phyloP scores from a whole-genome alignment of 2,113 vertebrate species.

The Suricata suricatta region DNA sequence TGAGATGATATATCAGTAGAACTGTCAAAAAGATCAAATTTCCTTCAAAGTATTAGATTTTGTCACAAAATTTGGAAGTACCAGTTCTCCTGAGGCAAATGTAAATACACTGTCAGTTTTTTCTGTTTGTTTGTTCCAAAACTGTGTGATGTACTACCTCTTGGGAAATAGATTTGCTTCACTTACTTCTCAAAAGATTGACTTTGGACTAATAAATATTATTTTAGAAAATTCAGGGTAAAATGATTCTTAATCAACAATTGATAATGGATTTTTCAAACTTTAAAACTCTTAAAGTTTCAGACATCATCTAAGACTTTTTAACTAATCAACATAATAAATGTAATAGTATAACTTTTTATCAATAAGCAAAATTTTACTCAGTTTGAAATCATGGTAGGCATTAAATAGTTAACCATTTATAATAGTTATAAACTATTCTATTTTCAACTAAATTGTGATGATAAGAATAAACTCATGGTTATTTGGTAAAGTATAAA shows the following conservation, averaged over 20 bases:
- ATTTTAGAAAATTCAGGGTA: neutral
- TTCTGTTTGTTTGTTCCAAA: constrained; percentile 31
- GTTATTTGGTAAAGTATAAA: neutral
- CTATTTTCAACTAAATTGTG: neutral
- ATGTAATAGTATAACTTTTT: neutral
- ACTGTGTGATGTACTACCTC: neutral
- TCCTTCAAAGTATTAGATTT: constrained; percentile 11
- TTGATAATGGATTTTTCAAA: neutral
- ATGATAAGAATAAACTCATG: neutral
- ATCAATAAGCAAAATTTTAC: neutral
- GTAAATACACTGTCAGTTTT: constrained; percentile 42
- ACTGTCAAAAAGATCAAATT: constrained; percentile 56
- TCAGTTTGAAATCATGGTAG: neutral
- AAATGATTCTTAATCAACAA: neutral
- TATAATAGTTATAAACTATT: neutral
- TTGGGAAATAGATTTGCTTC: constrained; percentile 21
- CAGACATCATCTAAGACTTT: neutral
- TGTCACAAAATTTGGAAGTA: constrained; percentile 44
- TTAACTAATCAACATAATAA: neutral
- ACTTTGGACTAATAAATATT: neutral
- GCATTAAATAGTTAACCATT: neutral
- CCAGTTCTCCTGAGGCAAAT: neutral
- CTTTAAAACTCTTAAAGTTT: neutral
- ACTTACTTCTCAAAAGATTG: neutral
- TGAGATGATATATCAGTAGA: neutral